Conservation (phyloP, 2,797 vertebrate genomes). For the Platyrinchus mystaceus region DNA sequence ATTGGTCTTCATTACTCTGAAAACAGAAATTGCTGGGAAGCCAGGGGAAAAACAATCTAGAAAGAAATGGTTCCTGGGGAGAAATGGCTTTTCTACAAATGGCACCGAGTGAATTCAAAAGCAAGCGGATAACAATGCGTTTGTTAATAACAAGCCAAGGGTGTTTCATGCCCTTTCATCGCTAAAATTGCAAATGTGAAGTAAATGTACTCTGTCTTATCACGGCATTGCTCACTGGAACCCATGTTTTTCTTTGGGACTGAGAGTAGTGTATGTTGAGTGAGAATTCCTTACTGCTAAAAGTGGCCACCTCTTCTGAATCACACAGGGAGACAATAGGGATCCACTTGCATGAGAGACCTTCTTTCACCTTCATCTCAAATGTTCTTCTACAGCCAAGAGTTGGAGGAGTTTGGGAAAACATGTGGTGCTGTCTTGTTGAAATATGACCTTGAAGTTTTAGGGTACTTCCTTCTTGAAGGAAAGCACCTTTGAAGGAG, state of each 20-base stretch:
- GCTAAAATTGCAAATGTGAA: constrained; percentile 25
- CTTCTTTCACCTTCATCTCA: neutral
- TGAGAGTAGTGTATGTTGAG: neutral
- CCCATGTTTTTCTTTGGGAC: neutral
- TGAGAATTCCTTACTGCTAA: neutral
- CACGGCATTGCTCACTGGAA: neutral
- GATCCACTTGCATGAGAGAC: neutral
- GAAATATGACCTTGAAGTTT: neutral
- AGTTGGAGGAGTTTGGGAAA: neutral
- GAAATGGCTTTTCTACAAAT: constrained; percentile 36
- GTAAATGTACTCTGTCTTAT: neutral
- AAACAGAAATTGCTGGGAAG: constrained; percentile 62
- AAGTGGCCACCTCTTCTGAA: neutral
- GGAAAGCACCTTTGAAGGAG: neutral
- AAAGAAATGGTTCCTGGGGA: constrained; percentile 31
- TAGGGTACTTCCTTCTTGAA: neutral
- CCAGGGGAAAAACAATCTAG: neutral
- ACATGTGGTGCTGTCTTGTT: accelerated
- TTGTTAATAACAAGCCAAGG: constrained; percentile 43
- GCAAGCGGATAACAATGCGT: constrained; percentile 13
- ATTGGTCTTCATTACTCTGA: constrained; percentile 42
- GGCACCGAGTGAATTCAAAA: constrained; percentile 21
- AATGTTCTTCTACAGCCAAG: neutral
- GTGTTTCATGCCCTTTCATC: constrained; percentile 2
- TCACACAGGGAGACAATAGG: accelerated